Percentiles rank a stretch among this genome's conserved stretches.
Conservation (phyloP, 2,797 vertebrate genomes). For the Sebastiscus albofasciatus region DNA sequence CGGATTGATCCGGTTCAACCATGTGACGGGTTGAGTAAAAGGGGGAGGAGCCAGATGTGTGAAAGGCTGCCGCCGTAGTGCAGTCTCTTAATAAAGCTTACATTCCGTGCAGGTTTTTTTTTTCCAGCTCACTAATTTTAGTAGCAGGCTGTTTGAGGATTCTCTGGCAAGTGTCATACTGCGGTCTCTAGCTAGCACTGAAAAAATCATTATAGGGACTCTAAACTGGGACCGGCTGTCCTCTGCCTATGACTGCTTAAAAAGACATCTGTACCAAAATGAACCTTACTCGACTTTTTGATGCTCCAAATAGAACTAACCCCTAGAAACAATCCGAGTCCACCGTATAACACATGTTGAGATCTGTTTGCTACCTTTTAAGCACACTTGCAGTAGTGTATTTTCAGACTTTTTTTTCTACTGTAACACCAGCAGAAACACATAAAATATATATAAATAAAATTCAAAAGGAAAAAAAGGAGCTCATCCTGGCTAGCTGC, state of each 20-base stretch:
- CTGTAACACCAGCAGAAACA: not conserved
- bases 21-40: not conserved
- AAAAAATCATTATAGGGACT: conserved; percentile 48
- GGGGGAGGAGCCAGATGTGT: not conserved
- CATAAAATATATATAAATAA: not conserved
- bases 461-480: no score
- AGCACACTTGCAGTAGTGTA: not conserved
- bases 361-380: not conserved
- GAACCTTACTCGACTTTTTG: conserved; percentile 7
- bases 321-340: not conserved
- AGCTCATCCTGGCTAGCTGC: not conserved
- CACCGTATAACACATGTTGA: not conserved
- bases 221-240: conserved; percentile 27
- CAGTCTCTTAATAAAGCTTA: conserved; percentile 7
- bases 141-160: conserved; percentile 20
- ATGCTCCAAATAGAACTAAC: not conserved
- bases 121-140: conserved; percentile 7
- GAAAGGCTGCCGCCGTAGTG: not conserved
- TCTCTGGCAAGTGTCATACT: conserved; percentile 11
- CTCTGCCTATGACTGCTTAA: conserved; percentile 28
- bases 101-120: not conserved
- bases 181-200: conserved; percentile 34
- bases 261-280: conserved; percentile 25
- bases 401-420: not conserved
- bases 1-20: not conserved